phyloP scores from a whole-genome alignment of 2,888 invertebrate species.

The Harpalus rufipes region DNA sequence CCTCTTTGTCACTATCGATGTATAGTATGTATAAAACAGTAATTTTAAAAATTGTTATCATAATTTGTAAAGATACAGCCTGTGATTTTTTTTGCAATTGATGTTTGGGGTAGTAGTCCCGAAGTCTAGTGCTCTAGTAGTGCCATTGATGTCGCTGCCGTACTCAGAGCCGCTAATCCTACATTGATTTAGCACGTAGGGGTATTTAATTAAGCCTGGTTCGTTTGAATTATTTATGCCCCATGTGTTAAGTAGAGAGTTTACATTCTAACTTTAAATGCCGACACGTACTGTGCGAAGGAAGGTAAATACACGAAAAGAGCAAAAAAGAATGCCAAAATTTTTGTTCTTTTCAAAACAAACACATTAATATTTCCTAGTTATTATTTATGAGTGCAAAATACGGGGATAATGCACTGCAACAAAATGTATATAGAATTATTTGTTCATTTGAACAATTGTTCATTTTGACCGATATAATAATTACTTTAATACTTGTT shows the following conservation, averaged over 20 bases:
- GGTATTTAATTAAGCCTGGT: conserved; percentile 64
- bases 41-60: too few relatives aligned
- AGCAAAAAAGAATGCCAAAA: background rate
- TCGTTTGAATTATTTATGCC: conserved; percentile 63
- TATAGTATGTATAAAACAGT: too few relatives aligned
- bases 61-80: background rate
- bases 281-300: background rate
- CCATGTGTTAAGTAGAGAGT: conserved; percentile 53
- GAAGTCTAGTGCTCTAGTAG: conserved; percentile 7
- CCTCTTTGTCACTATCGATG: too few relatives aligned
- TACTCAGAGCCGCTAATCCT: conserved; percentile 35
- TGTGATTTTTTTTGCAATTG: background rate
- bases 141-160: background rate
- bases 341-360: background rate
- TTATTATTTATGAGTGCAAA: too few relatives aligned
- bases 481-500: too few relatives aligned
- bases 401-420: too few relatives aligned
- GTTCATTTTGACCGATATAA: too few relatives aligned
- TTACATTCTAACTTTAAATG: conserved; percentile 31
- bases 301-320: background rate
- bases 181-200: conserved; percentile 63
- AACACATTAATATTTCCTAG: background rate
- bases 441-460: too few relatives aligned
- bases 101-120: background rate
- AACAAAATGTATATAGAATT: too few relatives aligned